Percentiles rank a stretch among this genome's conserved stretches.
Evolutionary conservation across 1,140 invertebrate genomes (phyloP).

Genomic region (Ceratitis capitata): DNA sequence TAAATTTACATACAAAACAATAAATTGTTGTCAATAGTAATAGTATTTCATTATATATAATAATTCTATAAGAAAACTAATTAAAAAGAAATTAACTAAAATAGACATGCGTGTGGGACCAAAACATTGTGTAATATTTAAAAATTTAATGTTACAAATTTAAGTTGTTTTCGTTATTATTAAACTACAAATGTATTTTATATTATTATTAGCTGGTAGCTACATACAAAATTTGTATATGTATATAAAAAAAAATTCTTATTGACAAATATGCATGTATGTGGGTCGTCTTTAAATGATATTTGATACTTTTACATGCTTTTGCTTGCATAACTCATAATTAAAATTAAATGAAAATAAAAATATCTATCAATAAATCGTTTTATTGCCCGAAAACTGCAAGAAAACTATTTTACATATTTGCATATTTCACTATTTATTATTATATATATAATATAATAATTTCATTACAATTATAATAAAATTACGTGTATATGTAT

Average conservation of each 20-base stretch:
- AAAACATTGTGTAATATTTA: background rate
- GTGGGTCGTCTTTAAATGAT: conserved; percentile 4
- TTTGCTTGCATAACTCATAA: background rate
- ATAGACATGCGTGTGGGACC: background rate
- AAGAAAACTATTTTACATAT: background rate
- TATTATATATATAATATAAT: background rate
- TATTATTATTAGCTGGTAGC: background rate
- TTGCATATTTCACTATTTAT: background rate
- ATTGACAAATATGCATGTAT: background rate
- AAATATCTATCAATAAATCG: background rate
- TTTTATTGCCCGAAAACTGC: background rate
- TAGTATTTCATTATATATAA: no score
- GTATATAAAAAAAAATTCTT: background rate
- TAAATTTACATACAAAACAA: background rate
- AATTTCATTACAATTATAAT: background rate
- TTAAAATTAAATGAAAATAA: background rate
- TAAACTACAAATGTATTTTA: background rate
- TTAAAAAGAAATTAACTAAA: background rate
- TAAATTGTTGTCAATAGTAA: background rate
- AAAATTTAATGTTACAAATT: conserved; percentile 2
- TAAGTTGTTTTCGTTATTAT: no score
- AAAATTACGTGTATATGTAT: background rate
- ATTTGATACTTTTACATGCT: background rate
- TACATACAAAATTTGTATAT: background rate
- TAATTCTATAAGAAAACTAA: background rate